phyloP scores from a whole-genome alignment of 2,113 vertebrate species.

The Dolichotis patagonum region DNA sequence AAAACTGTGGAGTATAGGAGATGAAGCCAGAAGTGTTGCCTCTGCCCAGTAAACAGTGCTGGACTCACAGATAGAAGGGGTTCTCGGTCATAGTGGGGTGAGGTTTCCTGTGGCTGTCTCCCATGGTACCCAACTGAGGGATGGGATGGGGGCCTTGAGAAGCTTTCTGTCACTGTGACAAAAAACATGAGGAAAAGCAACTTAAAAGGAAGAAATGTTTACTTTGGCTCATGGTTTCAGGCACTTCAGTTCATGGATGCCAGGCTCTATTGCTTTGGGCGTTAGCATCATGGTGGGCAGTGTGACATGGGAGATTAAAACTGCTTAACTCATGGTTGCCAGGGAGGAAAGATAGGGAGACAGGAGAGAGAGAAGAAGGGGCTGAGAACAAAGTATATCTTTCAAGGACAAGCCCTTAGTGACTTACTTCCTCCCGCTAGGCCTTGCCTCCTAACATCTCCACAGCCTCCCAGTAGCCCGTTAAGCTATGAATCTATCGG shows the following conservation, averaged over 20 bases:
- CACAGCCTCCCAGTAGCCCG: neutral
- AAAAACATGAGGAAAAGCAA: neutral
- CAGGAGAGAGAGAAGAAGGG: neutral
- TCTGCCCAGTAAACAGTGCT: neutral
- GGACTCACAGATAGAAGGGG: too few relatives aligned
- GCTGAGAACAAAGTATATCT: neutral
- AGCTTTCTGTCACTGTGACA: neutral
- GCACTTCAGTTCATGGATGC: neutral
- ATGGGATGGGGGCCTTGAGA: neutral
- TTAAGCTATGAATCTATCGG: neutral
- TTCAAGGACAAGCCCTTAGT: neutral
- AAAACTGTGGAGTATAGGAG: neutral
- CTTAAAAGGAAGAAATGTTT: neutral
- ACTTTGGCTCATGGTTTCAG: neutral
- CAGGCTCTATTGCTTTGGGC: neutral
- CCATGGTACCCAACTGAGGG: neutral
- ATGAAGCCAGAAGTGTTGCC: neutral
- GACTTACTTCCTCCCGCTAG: neutral
- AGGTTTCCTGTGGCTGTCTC: neutral
- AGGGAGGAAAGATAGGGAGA: neutral
- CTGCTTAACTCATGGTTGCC: neutral
- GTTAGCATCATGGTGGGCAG: neutral
- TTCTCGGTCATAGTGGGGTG: neutral
- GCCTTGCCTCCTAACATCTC: neutral
- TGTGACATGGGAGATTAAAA: neutral